Evolutionary conservation across 1,140 invertebrate species (phyloP).

Genomic region (Drosophila yakuba): DNA sequence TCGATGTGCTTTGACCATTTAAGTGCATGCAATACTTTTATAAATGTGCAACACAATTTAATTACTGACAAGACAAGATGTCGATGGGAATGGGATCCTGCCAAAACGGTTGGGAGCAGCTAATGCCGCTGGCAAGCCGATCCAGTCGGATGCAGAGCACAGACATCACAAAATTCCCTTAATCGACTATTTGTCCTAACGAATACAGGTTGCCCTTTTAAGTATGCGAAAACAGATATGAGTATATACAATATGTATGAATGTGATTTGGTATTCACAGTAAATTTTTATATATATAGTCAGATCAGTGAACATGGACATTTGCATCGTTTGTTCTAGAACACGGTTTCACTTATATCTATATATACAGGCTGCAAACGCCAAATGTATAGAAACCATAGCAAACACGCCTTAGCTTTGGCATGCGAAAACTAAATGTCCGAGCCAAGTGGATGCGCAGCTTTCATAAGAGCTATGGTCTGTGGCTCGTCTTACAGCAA

Average conservation of each 20-base stretch:
- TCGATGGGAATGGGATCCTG: conserved; percentile 45
- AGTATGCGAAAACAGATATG: not conserved
- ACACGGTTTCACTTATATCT: conserved; percentile 25
- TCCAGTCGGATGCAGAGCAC: not conserved
- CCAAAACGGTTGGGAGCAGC: conserved; percentile 11
- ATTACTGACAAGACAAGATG: conserved; percentile 49
- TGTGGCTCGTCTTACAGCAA: conserved; percentile 5
- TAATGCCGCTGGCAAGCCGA: conserved; percentile 19
- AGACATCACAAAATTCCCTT: not conserved
- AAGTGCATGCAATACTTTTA: conserved; percentile 64
- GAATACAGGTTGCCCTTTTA: not conserved
- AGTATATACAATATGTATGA: not conserved
- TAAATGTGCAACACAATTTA: conserved; percentile 75
- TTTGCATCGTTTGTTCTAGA: conserved; percentile 13
- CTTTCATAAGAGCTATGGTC: conserved; percentile 11
- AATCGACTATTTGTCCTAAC: not conserved
- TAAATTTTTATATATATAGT: no score
- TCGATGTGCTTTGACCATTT: conserved; percentile 40
- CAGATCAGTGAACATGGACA: no score
- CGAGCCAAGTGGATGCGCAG: conserved; percentile 33
- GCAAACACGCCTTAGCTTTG: not conserved
- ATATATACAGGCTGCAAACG: conserved; percentile 9
- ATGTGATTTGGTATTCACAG: no score
- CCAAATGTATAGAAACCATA: not conserved
- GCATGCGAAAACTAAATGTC: conserved; percentile 56